These are phyloP conservation scores for Melanerpes aurifrons DNA, from an alignment of 2,113 vertebrate genomes.

Conservation along the genomic window DNA sequence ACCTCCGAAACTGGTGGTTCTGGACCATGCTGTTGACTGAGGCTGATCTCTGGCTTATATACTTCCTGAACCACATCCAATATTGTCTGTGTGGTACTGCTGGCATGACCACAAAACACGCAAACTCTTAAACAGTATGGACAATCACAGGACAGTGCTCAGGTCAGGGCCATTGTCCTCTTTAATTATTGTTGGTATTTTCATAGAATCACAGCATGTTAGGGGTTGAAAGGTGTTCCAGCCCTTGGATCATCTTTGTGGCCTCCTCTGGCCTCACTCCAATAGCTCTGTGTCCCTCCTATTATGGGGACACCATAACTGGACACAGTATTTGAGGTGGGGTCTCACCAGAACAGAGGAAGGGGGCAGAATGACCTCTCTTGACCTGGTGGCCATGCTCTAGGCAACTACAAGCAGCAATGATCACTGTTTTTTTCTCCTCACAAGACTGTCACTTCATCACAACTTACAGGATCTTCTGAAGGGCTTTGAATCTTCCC, in stretches of 20 bases:
- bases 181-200: neutral
- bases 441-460: neutral
- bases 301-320: too few relatives aligned
- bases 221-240: too few relatives aligned
- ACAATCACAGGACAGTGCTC: neutral
- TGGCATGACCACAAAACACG: fast-evolving
- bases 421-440: neutral
- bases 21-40: neutral
- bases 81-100: neutral
- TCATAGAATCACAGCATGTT: neutral
- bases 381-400: too few relatives aligned
- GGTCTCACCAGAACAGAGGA: too few relatives aligned
- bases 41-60: neutral
- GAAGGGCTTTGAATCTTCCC: constrained; percentile 95
- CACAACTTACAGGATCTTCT: constrained; percentile 90
- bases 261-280: too few relatives aligned
- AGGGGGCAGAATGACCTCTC: too few relatives aligned
- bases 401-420: neutral
- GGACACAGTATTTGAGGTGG: too few relatives aligned
- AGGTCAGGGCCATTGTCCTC: neutral
- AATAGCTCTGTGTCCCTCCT: too few relatives aligned
- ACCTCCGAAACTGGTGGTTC: neutral
- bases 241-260: too few relatives aligned
- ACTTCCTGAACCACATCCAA: neutral
- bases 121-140: neutral